phyloP scores from a whole-genome alignment of 1,140 invertebrate genomes.

The Trichogramma pretiosum region DNA sequence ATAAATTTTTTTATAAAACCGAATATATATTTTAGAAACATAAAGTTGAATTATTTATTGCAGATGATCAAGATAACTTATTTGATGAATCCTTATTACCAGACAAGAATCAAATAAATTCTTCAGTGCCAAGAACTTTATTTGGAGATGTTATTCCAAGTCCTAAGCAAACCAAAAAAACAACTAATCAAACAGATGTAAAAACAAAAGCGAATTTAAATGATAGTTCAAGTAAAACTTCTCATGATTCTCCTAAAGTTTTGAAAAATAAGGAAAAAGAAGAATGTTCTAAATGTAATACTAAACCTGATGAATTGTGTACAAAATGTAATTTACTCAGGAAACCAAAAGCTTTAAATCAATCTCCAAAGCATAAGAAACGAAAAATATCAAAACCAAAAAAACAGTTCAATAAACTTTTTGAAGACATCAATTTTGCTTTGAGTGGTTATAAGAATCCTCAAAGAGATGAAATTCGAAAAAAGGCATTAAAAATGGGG shows the following conservation, averaged over 20 bases:
- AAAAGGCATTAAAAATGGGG: slow-evolving; percentile 40
- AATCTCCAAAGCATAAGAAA: slow-evolving; percentile 1
- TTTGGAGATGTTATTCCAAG: slow-evolving; percentile 27
- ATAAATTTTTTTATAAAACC: not conserved
- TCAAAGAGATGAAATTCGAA: slow-evolving; percentile 37
- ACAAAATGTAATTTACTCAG: slow-evolving; percentile 24
- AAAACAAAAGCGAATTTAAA: slow-evolving; percentile 1
- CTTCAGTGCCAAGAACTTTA: slow-evolving; percentile 21
- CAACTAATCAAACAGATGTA: not conserved
- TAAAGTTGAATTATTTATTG: not conserved
- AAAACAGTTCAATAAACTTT: slow-evolving; percentile 34
- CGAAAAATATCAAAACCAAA: slow-evolving; percentile 15
- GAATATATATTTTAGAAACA: too few relatives aligned
- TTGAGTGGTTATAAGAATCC: slow-evolving; percentile 43
- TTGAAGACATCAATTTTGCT: slow-evolving; percentile 33
- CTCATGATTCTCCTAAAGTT: slow-evolving; percentile 7
- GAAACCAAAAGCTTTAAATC: slow-evolving; percentile 6
- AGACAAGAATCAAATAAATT: not conserved
- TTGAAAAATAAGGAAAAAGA: too few relatives aligned
- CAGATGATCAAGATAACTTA: too few relatives aligned
- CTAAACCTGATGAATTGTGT: slow-evolving; percentile 25
- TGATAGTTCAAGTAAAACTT: not conserved
- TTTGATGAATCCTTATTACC: too few relatives aligned
- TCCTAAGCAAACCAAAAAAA: slow-evolving; percentile 9
- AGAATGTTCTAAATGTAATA: slow-evolving; percentile 25